A percentile compares a stretch with the other conserved stretches of the same genome.
phyloP scores from a whole-genome alignment of 2,113 vertebrate species.

The Rhineura floridana region DNA sequence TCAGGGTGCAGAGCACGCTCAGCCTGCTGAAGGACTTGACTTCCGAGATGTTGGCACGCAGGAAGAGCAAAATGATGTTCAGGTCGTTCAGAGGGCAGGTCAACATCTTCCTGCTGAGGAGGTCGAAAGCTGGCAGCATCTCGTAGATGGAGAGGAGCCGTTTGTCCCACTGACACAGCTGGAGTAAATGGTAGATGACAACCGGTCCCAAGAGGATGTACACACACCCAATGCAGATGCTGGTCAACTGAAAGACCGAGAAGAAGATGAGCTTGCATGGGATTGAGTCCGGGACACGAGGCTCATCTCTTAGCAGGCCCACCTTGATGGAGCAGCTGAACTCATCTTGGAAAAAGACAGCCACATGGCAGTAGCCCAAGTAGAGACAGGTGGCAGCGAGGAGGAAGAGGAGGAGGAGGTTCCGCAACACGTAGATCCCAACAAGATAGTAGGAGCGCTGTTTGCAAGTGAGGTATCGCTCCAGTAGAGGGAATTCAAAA shows the following conservation, averaged over 20 bases:
- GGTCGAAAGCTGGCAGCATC: conserved; percentile 91
- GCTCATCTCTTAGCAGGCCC: conserved; percentile 81
- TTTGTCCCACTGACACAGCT: conserved; percentile 93
- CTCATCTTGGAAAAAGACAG: conserved; percentile 89
- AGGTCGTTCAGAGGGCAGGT: conserved; percentile 94
- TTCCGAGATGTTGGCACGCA: conserved; percentile 87
- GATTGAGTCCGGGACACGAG: conserved; percentile 79
- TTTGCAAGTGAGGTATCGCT: conserved; percentile 92
- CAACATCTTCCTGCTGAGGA: conserved; percentile 86
- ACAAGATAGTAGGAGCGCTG: conserved; percentile 87
- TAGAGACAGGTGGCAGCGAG: conserved; percentile 89
- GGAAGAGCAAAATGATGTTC: conserved; percentile 91
- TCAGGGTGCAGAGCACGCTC: conserved; percentile 84
- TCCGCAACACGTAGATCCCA: conserved; percentile 87
- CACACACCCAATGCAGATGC: conserved; percentile 80
- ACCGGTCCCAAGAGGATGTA: conserved; percentile 86
- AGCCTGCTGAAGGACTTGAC: conserved; percentile 90
- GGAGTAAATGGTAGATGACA: conserved; percentile 87
- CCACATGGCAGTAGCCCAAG: conserved; percentile 90
- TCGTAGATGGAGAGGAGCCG: conserved; percentile 90
- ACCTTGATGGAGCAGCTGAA: conserved; percentile 92
- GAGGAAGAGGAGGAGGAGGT: conserved; percentile 88
- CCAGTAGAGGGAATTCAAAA: conserved; percentile 95
- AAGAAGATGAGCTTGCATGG: conserved; percentile 91
- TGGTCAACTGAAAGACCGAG: conserved; percentile 90